Percentiles rank a stretch among this genome's conserved stretches.
These are phyloP conservation scores for Theonella swinhoei DNA, from an alignment of 37 sponge, comb jelly and placozoan species.

Conservation along the genomic window DNA sequence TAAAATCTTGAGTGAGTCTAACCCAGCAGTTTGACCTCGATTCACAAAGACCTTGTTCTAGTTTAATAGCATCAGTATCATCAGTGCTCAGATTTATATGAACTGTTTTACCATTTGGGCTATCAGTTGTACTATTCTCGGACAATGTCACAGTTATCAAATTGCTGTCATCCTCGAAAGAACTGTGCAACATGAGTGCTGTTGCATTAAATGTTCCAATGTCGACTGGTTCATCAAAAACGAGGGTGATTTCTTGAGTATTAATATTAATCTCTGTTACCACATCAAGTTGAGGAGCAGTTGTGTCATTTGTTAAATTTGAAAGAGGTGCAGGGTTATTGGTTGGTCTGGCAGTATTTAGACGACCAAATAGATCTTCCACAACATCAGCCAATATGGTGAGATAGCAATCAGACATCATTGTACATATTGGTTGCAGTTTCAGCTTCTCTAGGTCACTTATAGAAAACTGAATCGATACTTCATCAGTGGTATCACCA, in stretches of 20 bases:
- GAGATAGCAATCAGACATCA: slow-evolving; percentile 50
- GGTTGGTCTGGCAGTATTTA: slow-evolving; percentile 18
- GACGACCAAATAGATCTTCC: slow-evolving; percentile 51
- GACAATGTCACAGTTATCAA: slow-evolving; percentile 1
- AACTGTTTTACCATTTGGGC: slow-evolving; percentile 28
- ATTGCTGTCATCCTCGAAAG: not conserved
- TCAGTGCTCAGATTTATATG: slow-evolving; percentile 45
- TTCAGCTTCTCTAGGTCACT: slow-evolving; percentile 66
- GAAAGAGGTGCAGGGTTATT: slow-evolving; percentile 50
- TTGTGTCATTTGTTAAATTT: slow-evolving; percentile 57
- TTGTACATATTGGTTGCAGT: slow-evolving; percentile 54
- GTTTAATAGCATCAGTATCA: slow-evolving; percentile 69
- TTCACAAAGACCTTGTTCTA: slow-evolving; percentile 53
- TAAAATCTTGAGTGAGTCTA: slow-evolving; percentile 58
- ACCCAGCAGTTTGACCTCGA: slow-evolving; percentile 45
- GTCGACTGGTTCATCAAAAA: slow-evolving; percentile 78
- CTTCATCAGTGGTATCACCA: slow-evolving; percentile 25
- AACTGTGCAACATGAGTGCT: slow-evolving; percentile 58
- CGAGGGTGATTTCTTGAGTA: slow-evolving; percentile 47
- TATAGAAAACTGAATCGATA: slow-evolving; percentile 44
- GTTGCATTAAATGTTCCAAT: slow-evolving; percentile 60
- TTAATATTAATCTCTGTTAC: slow-evolving; percentile 59
- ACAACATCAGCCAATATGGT: slow-evolving; percentile 66
- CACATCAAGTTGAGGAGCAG: slow-evolving; percentile 26
- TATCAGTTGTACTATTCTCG: slow-evolving; percentile 54